These are phyloP conservation scores for Rhabditophanes sp. DNA, from an alignment of 2,888 invertebrate genomes.

Conservation along the genomic window DNA sequence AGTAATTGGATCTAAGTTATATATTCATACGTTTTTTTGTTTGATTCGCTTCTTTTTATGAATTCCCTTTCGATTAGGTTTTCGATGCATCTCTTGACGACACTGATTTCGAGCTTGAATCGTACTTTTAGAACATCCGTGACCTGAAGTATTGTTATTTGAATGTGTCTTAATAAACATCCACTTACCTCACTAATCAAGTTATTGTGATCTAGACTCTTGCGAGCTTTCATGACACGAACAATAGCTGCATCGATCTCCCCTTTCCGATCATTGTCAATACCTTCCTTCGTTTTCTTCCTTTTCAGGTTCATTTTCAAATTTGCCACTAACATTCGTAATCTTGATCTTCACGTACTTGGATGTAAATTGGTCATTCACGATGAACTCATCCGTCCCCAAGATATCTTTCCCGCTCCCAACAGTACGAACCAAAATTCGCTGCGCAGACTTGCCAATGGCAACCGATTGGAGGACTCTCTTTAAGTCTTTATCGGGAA, in stretches of 20 bases:
- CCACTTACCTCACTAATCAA: slow-evolving; percentile 72
- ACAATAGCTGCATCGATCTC: slow-evolving; percentile 99
- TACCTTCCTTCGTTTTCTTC: too few relatives aligned
- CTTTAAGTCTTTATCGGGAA: slow-evolving; percentile 89
- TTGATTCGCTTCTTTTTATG: neutral
- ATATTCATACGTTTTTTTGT: neutral
- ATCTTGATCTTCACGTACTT: slow-evolving; percentile 70
- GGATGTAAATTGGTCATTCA: slow-evolving; percentile 92
- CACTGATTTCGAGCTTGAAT: slow-evolving; percentile 58
- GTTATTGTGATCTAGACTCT: slow-evolving; percentile 70
- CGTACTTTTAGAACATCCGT: slow-evolving; percentile 88
- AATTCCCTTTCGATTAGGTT: slow-evolving; percentile 2
- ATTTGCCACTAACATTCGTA: slow-evolving; percentile 46
- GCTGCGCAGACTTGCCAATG: slow-evolving; percentile 62
- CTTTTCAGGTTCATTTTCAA: slow-evolving; percentile 96
- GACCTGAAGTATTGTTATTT: too few relatives aligned
- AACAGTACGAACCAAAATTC: slow-evolving; percentile 27
- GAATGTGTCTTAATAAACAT: too few relatives aligned
- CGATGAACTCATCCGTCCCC: slow-evolving; percentile 46
- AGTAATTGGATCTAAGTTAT: neutral
- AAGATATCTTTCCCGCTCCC: slow-evolving; percentile 82
- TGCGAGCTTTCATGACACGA: slow-evolving; percentile 93
- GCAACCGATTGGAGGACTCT: slow-evolving; percentile 89
- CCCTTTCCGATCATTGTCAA: slow-evolving; percentile 95
- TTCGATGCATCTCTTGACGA: slow-evolving; percentile 2